Conservation (phyloP, 2,113 vertebrate species). For the Elgaria multicarinata region DNA sequence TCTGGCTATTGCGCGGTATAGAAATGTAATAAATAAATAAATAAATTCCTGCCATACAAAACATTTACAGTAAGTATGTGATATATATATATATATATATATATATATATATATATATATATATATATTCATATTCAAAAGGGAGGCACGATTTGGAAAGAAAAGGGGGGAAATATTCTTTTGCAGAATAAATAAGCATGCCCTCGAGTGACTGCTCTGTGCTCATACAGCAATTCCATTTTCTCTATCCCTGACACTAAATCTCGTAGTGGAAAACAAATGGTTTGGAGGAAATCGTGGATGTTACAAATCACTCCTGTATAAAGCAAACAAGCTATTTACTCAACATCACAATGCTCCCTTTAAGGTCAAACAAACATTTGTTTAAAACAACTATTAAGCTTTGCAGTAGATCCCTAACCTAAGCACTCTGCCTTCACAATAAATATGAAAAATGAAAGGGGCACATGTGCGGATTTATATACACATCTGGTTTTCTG, state of each 20-base stretch:
- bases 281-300: slow-evolving; percentile 15
- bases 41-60: background rate
- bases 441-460: slow-evolving; percentile 58
- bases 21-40: no score
- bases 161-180: background rate
- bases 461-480: slow-evolving; percentile 10
- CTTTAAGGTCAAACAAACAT: slow-evolving; percentile 49
- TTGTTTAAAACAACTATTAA: slow-evolving; percentile 27
- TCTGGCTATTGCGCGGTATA: no score
- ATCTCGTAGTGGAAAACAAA: slow-evolving; percentile 24
- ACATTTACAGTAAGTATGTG: slow-evolving; percentile 19
- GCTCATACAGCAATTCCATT: slow-evolving; percentile 30
- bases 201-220: background rate
- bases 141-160: background rate
- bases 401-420: slow-evolving; percentile 44
- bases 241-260: slow-evolving; percentile 7
- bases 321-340: slow-evolving; percentile 35
- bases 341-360: slow-evolving; percentile 1
- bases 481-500: background rate
- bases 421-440: slow-evolving; percentile 54
- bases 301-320: slow-evolving; percentile 41
- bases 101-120: no score
- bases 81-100: no score
- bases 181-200: slow-evolving; percentile 31
- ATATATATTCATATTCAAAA: slow-evolving; percentile 44